Base-by-base conservation (phyloP, 2,888 invertebrate genomes). In the Lithophane ornitopus region DNA sequence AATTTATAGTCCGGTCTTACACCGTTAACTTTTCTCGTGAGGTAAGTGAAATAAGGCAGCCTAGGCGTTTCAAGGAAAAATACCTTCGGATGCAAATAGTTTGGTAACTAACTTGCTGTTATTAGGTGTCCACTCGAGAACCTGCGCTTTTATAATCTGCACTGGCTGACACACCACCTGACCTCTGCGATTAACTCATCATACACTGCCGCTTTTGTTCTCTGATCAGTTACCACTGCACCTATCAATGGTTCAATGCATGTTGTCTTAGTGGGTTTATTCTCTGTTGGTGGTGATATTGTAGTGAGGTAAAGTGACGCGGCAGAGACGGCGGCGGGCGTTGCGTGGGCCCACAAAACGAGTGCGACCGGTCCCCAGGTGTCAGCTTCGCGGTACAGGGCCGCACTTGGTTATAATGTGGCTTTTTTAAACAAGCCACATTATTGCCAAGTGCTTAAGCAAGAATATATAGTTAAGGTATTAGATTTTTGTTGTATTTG, bases 281-380 rank as follows among this genome's bases (percentile, higher is more conserved):
- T 52, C 26, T 28, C 3, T 39, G 49, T n/a, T 62, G 26, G 26
- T 61, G 26, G 52, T 82, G 63, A 22, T 65, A 74, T 79, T 69
- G 85, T 86, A 73, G 62, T 71, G 74, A 81, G 84, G 87, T 85
- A 81, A 85, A 89, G 88, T 91, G 86, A 86, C 90, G 89, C 92
- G 88, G 94, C 92, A 89, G 73, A 81, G 80, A 86, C 78, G 80
- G 87, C 78, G 80, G 87, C 82, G 86, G 91, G 90, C 91, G 90
- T 94, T 94, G 95, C 95, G 96, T 96, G 95, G 95, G 96, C 93
- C 87, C 89, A 90, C 89, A 89, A 92, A 95, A 95, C 95, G 92
- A 94, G 95, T 95, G 94, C 87, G 93, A 95, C 96, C 95, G 95
- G 96, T 96, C 94, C 90, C 94, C 95, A 95, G 95, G 95, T 95